Percentiles rank a stretch among this genome's conserved stretches.
These are phyloP conservation scores for Dolichoris vasculosae DNA, from an alignment of 1,140 invertebrate genomes.

Conservation along the genomic window DNA sequence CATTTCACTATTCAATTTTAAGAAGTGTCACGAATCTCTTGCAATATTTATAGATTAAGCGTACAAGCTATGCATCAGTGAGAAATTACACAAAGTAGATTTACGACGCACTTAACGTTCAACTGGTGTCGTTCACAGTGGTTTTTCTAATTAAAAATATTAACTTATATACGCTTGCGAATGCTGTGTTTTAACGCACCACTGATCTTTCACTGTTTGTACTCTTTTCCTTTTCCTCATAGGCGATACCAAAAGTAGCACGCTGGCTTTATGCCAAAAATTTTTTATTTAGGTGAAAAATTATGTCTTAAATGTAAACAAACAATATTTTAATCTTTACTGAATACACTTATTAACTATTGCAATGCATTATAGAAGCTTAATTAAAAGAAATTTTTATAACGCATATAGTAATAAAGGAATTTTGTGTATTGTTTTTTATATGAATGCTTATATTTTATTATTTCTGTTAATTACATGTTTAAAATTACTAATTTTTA, in stretches of 20 bases:
- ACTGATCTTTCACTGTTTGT: neutral
- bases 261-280: too few relatives aligned
- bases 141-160: neutral
- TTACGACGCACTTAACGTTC: too few relatives aligned
- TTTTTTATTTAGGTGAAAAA: constrained; percentile 44
- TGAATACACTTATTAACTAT: neutral
- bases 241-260: too few relatives aligned
- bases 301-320: neutral
- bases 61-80: neutral
- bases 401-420: too few relatives aligned
- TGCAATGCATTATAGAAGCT: too few relatives aligned
- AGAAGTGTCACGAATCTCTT: neutral
- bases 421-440: too few relatives aligned
- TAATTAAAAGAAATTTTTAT: too few relatives aligned
- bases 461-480: too few relatives aligned
- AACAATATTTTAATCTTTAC: neutral
- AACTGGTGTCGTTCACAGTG: neutral
- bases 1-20: neutral
- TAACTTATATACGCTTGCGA: neutral
- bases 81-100: neutral
- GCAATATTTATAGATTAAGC: neutral
- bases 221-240: too few relatives aligned
- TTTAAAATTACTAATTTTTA: too few relatives aligned
- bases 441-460: too few relatives aligned
- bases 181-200: neutral